Evolutionary conservation across 2,888 invertebrate genomes (phyloP).

Genomic region (Scaeva pyrastri): DNA sequence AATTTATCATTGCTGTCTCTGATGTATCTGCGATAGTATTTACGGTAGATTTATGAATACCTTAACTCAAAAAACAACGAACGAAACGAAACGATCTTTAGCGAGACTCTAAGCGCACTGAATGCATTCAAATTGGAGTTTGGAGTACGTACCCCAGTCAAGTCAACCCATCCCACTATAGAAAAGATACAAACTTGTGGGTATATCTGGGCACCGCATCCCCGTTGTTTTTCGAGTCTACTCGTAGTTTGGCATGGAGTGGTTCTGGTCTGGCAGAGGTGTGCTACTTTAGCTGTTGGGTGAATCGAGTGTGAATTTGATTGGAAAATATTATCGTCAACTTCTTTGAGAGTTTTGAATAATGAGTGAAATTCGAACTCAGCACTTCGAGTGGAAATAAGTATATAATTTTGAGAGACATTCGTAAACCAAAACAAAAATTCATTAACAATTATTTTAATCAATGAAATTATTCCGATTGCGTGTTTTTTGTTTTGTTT

Average conservation of each 20-base stretch:
- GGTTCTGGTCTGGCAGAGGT: neutral
- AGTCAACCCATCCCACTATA: conserved; percentile 32
- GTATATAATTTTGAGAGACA: conserved; percentile 29
- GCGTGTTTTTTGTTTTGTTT: conserved; percentile 30
- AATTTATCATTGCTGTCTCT: neutral
- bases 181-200: conserved; percentile 12
- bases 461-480: conserved; percentile 71
- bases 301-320: conserved; percentile 23
- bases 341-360: neutral
- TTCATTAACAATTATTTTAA: conserved; percentile 66
- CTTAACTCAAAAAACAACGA: conserved; percentile 45
- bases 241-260: conserved; percentile 44
- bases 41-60: neutral
- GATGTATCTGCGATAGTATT: conserved; percentile 2
- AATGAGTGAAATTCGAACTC: neutral
- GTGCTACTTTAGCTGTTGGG: conserved; percentile 9
- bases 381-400: neutral
- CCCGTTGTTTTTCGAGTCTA: conserved; percentile 48
- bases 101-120: conserved; percentile 73
- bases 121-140: conserved; percentile 71
- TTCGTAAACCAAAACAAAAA: neutral
- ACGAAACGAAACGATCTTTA: conserved; percentile 68
- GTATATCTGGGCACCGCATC: conserved; percentile 8
- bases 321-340: neutral
- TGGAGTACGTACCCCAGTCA: conserved; percentile 71